Conservation (phyloP, 2,888 invertebrate genomes). For the Thalpophila matura region DNA sequence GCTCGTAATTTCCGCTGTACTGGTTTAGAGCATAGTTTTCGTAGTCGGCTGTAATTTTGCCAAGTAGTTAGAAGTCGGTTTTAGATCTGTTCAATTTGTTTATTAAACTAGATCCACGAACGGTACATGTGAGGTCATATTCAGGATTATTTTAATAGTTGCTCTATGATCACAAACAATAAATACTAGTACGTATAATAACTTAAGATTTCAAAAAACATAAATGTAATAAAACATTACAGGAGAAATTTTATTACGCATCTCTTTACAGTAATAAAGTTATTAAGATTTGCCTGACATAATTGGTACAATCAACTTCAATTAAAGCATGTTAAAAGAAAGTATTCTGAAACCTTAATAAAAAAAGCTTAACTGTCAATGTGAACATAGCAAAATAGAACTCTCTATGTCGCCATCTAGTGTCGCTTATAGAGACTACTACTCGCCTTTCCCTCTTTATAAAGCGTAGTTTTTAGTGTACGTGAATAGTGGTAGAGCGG, state of each 20-base stretch:
- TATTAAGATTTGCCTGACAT: slow-evolving; percentile 27
- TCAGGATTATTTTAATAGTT: not conserved
- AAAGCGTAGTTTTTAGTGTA: not conserved
- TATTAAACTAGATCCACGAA: slow-evolving; percentile 3
- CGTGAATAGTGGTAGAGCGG: slow-evolving; percentile 1
- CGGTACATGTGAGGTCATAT: slow-evolving; percentile 4
- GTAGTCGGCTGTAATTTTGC: slow-evolving; percentile 57
- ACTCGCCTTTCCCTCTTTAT: not conserved
- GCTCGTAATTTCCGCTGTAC: slow-evolving; percentile 58
- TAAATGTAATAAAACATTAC: slow-evolving; percentile 20
- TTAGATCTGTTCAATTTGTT: slow-evolving; percentile 13
- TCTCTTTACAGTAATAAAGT: slow-evolving; percentile 19
- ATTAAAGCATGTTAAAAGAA: slow-evolving; percentile 38
- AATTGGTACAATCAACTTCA: slow-evolving; percentile 38
- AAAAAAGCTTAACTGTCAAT: slow-evolving; percentile 42
- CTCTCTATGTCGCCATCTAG: slow-evolving; percentile 43
- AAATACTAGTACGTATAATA: slow-evolving; percentile 3
- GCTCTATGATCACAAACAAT: not conserved
- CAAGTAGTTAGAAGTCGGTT: slow-evolving; percentile 21
- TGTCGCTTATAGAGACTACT: slow-evolving; percentile 12
- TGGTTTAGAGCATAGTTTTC: slow-evolving; percentile 64
- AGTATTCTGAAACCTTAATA: slow-evolving; percentile 26
- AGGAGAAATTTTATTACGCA: not conserved
- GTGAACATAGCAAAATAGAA: not conserved
- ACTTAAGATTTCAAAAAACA: slow-evolving; percentile 21